Conservation (phyloP, 2,888 invertebrate genomes). For the Ophioninae sp. region DNA sequence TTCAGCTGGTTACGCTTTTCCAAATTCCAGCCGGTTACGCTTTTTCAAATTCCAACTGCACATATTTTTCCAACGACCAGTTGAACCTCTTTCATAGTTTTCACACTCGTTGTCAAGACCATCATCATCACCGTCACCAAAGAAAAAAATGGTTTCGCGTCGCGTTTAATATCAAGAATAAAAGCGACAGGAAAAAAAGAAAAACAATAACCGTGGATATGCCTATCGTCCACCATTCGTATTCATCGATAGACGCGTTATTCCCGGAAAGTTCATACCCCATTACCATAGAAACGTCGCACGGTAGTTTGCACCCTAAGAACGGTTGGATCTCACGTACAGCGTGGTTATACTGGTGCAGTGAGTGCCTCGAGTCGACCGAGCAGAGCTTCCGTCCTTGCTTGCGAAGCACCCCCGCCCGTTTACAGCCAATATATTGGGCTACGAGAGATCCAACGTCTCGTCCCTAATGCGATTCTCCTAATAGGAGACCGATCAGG, state of each 20-base stretch:
- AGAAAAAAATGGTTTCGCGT: too few species aligned
- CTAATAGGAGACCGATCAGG: conserved; percentile 75
- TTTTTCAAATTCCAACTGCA: too few species aligned
- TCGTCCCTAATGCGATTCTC: conserved; percentile 77
- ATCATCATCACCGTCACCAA: too few species aligned
- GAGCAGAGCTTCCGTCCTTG: conserved; percentile 14
- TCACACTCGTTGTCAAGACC: too few species aligned
- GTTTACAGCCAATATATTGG: conserved; percentile 60
- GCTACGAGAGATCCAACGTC: conserved; percentile 51
- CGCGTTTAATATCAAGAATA: background rate
- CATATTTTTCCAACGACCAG: too few species aligned
- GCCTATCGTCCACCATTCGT: background rate
- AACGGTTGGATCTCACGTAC: conserved; percentile 11
- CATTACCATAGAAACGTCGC: conserved; percentile 46
- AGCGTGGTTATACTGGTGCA: background rate
- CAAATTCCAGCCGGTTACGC: too few species aligned
- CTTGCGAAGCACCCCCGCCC: conserved; percentile 11
- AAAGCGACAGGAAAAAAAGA: background rate
- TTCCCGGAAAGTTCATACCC: conserved; percentile 39
- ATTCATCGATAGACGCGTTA: conserved; percentile 7
- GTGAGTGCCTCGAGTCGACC: background rate
- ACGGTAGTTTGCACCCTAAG: conserved; percentile 39
- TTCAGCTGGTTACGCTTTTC: too few species aligned
- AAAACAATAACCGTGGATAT: background rate
- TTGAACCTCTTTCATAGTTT: too few species aligned